Conservation (phyloP, 2,113 vertebrate species). For the Emberiza fucata region DNA sequence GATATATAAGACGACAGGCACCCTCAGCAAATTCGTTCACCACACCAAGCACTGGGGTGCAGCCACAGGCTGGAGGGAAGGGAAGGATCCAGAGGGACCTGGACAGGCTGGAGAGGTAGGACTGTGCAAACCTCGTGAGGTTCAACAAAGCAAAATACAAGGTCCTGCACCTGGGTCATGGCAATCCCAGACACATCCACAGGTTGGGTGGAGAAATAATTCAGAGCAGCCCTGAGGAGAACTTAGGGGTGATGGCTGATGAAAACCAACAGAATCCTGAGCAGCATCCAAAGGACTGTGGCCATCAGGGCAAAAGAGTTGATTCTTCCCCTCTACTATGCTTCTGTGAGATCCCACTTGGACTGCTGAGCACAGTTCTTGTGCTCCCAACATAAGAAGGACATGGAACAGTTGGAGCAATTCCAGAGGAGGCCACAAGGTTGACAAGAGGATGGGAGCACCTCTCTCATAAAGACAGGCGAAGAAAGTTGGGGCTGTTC, state of each 20-base stretch:
- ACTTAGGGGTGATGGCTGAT: neutral
- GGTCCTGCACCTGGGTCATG: neutral
- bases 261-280: neutral
- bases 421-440: neutral
- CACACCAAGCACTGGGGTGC: neutral
- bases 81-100: neutral
- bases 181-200: accelerated
- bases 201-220: neutral
- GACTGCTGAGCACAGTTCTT: neutral
- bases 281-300: accelerated
- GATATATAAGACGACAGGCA: too few species aligned
- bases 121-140: neutral
- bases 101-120: neutral
- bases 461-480: neutral
- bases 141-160: neutral
- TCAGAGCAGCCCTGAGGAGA: neutral
- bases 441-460: neutral
- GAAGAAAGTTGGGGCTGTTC: neutral
- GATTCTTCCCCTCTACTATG: neutral
- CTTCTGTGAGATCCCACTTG: neutral
- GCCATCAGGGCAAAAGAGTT: neutral
- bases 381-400: neutral
- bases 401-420: neutral
- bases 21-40: neutral
- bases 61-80: neutral